Conservation (phyloP, 1,140 invertebrate species). For the Lysiphlebus fabarum region DNA sequence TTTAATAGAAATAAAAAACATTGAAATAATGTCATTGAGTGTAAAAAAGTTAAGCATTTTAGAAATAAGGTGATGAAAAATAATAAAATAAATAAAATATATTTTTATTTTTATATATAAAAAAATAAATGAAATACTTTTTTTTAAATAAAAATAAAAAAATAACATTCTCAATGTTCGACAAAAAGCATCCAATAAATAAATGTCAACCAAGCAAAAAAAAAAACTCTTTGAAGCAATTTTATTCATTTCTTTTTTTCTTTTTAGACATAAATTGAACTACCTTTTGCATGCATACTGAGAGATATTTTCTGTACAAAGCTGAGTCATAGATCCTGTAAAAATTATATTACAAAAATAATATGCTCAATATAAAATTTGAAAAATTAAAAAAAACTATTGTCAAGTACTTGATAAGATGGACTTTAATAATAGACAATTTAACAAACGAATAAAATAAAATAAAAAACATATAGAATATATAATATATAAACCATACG, state of each 20-base stretch:
- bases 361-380: constrained; percentile 13
- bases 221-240: neutral
- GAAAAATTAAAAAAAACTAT: neutral
- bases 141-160: neutral
- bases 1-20: too few relatives aligned
- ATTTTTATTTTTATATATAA: neutral
- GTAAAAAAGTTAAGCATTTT: too few relatives aligned
- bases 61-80: too few relatives aligned
- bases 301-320: constrained; percentile 39
- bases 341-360: constrained; percentile 34
- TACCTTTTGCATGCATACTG: constrained; percentile 40
- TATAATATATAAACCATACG: too few relatives aligned
- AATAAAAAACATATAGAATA: too few relatives aligned
- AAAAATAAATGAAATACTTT: neutral
- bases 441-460: too few relatives aligned
- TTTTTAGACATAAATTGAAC: constrained; percentile 30
- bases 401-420: neutral
- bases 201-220: neutral
- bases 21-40: too few relatives aligned
- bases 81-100: too few relatives aligned
- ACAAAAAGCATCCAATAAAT: too few relatives aligned
- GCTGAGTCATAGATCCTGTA: constrained; percentile 38
- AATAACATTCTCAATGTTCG: neutral
- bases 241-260: neutral
- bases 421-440: too few relatives aligned